Base-by-base conservation (phyloP, 2,888 invertebrate species). In the Acanthosepion esculentum region DNA sequence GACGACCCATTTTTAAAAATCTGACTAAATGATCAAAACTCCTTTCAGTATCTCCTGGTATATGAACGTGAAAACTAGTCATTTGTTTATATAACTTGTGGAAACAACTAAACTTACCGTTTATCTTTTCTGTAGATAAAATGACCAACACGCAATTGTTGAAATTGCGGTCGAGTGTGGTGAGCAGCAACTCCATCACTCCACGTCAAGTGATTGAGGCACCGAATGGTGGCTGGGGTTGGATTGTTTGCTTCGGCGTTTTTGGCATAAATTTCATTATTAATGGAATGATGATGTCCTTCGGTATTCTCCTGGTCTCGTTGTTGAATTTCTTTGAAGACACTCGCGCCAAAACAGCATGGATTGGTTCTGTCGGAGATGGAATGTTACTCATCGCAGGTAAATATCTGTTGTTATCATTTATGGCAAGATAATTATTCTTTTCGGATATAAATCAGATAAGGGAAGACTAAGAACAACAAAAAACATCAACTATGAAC, bases 151-250 rank as follows among this genome's bases (percentile, higher is more conserved):
- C 78, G n/a, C 78, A 78, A 33, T n/a, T 10, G n/a, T n/a, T 78
- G 18, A 78, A 33, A 33, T 20, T 93, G 93, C 93, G 93, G 29
- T 93, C 93, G 6, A 93, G 93, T 53, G 93, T 93, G 29, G 78
- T 78, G 78, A 78, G 78, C 41, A 48, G 48, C 59, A 10, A 93
- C n/a, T 55, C 29, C 18, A 48, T 48, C 18, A 41, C 26, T 29
- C 93, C 93, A 93, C 95, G 95, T 1, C 95, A 96, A 18, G 96
- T 95, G 0, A 95, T 96, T 20, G 95, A 95, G 92, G 96, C 96
- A 5, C 96, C 97, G 5, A 97, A 97, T 94, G 97, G 97, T 6
- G 97, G 97, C 0, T 97, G 97, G 96, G 97, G 97, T 0, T 97
- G 97, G 97, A 94, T 97, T 95, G 96, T 97, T 29, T 96, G 97